These are phyloP conservation scores for Actenoides hombroni DNA, from an alignment of 2,113 vertebrate genomes.

Conservation along the genomic window DNA sequence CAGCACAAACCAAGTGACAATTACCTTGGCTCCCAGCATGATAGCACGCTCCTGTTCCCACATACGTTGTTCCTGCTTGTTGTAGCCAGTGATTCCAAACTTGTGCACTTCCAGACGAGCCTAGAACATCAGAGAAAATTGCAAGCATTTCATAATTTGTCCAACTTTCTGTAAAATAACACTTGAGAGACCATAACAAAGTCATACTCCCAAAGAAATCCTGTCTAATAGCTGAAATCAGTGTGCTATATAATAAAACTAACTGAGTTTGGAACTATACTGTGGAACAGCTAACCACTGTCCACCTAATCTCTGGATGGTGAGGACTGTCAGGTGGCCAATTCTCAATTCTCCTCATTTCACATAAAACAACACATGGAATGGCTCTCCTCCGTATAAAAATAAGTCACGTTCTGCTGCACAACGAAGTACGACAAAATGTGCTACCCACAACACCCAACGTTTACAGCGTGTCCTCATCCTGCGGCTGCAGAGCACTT, in stretches of 20 bases:
- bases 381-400: neutral
- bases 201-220: neutral
- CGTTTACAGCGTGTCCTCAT: neutral
- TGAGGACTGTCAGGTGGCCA: neutral
- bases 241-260: neutral
- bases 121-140: constrained; percentile 61
- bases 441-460: neutral
- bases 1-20: neutral
- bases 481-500: neutral
- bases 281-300: neutral
- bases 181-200: neutral
- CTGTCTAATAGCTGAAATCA: neutral
- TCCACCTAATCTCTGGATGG: neutral
- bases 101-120: constrained; percentile 93
- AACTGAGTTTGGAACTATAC: neutral
- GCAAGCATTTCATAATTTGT: neutral
- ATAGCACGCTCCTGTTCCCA: constrained; percentile 90
- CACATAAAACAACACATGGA: neutral
- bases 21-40: constrained; percentile 93
- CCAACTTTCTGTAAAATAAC: neutral
- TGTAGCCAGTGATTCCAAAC: constrained; percentile 92
- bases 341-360: neutral
- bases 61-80: constrained; percentile 87
- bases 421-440: neutral
- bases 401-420: neutral